Conservation (phyloP, 1,140 invertebrate genomes). For the roundworm (Caenorhabditis elegans) region WBcel235 BX284602.5:13694001-13694500, state of each 20-base stretch:
- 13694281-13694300: conserved; percentile 70
- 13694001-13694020: conserved; percentile 57
- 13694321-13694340: conserved; percentile 69
- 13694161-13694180: background rate
- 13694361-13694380: too few species aligned
- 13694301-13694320: conserved; percentile 51
- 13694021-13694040: conserved; percentile 53
- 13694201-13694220: background rate
- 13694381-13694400: background rate
- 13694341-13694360: conserved; percentile 72
- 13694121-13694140: background rate
- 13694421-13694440: conserved; percentile 77
- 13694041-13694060: conserved; percentile 42
- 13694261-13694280: conserved; percentile 76
- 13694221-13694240: conserved; percentile 1
- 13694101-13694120: background rate
- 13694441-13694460: conserved; percentile 86
- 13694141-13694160: background rate
- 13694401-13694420: conserved; percentile 64
- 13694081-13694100: conserved; percentile 39
- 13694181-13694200: background rate
- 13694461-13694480: conserved; percentile 90
- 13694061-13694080: conserved; percentile 43
- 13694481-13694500: conserved; percentile 85
- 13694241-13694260: conserved; percentile 16